Conservation (phyloP, 2,113 vertebrate genomes). For the Bufo gargarizans region DNA sequence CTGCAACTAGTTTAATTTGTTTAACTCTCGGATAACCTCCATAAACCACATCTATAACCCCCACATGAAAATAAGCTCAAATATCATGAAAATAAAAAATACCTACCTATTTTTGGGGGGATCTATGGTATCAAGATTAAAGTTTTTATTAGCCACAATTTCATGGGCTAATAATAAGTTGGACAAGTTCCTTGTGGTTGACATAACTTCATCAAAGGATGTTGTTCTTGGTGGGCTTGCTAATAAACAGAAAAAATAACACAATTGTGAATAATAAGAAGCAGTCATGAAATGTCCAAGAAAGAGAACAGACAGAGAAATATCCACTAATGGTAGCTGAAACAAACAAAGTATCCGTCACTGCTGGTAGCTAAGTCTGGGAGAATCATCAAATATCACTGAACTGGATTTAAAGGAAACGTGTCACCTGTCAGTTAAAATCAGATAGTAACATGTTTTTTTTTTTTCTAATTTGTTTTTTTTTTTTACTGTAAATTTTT, state of each 20-base stretch:
- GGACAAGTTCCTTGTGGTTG: slow-evolving; percentile 80
- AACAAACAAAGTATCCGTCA: no score
- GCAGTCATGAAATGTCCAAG: no score
- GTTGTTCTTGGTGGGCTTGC: slow-evolving; percentile 85
- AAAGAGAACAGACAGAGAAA: background rate
- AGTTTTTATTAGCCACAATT: slow-evolving; percentile 84
- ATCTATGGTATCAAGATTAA: slow-evolving; percentile 76
- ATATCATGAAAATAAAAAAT: background rate
- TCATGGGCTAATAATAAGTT: slow-evolving; percentile 89
- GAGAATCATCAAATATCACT: no score
- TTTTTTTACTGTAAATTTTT: no score
- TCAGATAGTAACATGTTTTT: no score
- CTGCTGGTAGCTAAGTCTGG: no score
- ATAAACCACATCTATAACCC: background rate
- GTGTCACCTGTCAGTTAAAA: no score
- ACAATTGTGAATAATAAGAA: background rate
- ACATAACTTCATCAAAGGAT: slow-evolving; percentile 88
- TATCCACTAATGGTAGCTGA: background rate
- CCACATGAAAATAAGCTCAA: background rate
- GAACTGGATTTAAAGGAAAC: background rate
- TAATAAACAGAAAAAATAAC: slow-evolving; percentile 62
- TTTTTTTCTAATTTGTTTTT: no score
- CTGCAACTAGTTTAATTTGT: no score
- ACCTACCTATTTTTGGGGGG: slow-evolving; percentile 82
- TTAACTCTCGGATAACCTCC: no score